These are phyloP conservation scores for Felis catus DNA, from an alignment of 2,113 vertebrate genomes.

Conservation along the genomic window DNA sequence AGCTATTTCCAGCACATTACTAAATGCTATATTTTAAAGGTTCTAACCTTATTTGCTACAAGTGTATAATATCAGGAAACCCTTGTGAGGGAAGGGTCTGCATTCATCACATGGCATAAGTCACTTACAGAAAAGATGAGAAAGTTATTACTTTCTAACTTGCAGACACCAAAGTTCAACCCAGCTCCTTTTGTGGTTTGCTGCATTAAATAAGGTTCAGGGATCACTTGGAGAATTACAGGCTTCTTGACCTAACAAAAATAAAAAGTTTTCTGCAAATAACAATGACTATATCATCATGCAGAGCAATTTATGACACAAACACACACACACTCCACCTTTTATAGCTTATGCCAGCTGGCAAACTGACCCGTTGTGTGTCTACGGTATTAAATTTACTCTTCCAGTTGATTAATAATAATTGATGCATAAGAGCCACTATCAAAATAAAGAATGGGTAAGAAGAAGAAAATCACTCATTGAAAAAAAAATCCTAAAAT, in stretches of 20 bases:
- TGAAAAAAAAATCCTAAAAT: slow-evolving; percentile 35
- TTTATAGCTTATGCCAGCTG: neutral
- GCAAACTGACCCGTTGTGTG: slow-evolving; percentile 5
- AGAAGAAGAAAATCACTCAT: slow-evolving; percentile 30
- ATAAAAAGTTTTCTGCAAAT: slow-evolving; percentile 78
- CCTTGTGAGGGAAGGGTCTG: slow-evolving; percentile 84
- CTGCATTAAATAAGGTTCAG: slow-evolving; percentile 86
- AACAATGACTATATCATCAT: slow-evolving; percentile 60
- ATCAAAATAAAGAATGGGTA: slow-evolving; percentile 73
- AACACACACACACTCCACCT: neutral
- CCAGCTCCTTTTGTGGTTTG: slow-evolving; percentile 79
- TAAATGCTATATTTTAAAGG: slow-evolving; percentile 91
- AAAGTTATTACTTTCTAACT: slow-evolving; percentile 88
- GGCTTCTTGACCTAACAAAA: slow-evolving; percentile 81
- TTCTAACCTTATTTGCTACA: slow-evolving; percentile 90
- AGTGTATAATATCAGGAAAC: slow-evolving; percentile 87
- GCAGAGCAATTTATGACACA: slow-evolving; percentile 68
- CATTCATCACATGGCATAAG: slow-evolving; percentile 82
- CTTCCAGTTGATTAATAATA: slow-evolving; percentile 65
- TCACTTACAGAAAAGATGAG: slow-evolving; percentile 81
- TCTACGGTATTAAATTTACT: slow-evolving; percentile 48
- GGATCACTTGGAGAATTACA: slow-evolving; percentile 82
- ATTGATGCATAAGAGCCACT: slow-evolving; percentile 66
- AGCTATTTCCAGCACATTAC: slow-evolving; percentile 87
- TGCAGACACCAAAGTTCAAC: slow-evolving; percentile 86